Conservation (phyloP, 2,113 vertebrate genomes). For the Centropus bengalensis region DNA sequence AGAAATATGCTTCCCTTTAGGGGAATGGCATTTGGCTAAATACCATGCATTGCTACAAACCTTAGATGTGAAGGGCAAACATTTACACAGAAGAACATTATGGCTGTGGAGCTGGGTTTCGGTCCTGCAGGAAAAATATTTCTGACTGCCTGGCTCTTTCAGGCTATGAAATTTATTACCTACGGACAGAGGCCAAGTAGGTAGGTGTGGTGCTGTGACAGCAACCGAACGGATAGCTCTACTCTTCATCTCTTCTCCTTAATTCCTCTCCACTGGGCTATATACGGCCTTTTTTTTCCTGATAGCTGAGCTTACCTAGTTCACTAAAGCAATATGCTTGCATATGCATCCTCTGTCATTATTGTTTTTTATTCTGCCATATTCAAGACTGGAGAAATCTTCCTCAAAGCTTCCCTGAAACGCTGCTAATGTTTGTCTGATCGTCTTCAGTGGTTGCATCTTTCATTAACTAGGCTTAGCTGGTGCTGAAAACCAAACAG, state of each 20-base stretch:
- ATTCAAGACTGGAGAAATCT: neutral
- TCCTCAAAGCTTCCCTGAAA: neutral
- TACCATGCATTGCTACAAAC: constrained; percentile 26
- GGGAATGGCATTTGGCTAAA: constrained; percentile 54
- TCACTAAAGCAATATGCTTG: neutral
- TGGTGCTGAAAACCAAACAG: constrained; percentile 62
- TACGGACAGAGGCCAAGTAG: neutral
- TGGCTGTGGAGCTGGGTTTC: neutral
- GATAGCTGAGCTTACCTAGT: neutral
- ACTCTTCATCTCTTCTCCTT: neutral
- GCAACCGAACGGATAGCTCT: neutral
- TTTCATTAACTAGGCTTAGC: constrained; percentile 29
- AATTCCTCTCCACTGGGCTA: neutral
- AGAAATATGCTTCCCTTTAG: constrained; percentile 40
- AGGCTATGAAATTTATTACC: neutral
- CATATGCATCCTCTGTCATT: neutral
- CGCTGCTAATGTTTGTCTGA: neutral
- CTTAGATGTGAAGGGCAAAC: constrained; percentile 17
- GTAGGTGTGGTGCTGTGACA: constrained; percentile 8
- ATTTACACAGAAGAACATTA: neutral
- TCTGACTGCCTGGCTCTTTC: neutral
- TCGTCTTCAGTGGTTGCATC: neutral
- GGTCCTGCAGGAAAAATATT: neutral
- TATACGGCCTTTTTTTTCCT: neutral
- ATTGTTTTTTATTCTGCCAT: neutral